phyloP scores from a whole-genome alignment of 2,888 invertebrate species.

The Hyppa rectilinea region DNA sequence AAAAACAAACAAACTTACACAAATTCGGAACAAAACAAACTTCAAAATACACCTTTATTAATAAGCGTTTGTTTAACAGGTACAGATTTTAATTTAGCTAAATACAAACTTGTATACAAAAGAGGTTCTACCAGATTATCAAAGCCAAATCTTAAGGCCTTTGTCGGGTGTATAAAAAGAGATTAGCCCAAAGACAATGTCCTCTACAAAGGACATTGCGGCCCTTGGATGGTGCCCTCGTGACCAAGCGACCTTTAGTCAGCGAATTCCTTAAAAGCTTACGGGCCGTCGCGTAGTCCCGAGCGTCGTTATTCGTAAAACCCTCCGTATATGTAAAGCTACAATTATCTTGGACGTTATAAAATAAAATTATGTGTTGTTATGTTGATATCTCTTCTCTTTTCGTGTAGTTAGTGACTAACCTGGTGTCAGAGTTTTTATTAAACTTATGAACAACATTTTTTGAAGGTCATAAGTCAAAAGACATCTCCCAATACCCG shows the following conservation, averaged over 20 bases:
- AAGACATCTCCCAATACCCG: too few species aligned
- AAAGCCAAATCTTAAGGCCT: conserved; percentile 8
- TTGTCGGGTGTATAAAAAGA: conserved; percentile 38
- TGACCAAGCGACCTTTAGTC: conserved; percentile 38
- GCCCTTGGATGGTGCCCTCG: neutral
- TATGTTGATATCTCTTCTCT: too few species aligned
- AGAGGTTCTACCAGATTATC: conserved; percentile 25
- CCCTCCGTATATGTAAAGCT: neutral
- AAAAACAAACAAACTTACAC: too few species aligned
- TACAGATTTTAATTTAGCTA: neutral
- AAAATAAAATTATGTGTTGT: conserved; percentile 12
- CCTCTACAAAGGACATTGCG: conserved; percentile 36
- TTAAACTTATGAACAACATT: too few species aligned
- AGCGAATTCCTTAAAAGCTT: conserved; percentile 43
- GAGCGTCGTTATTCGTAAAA: conserved; percentile 11
- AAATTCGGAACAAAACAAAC: too few species aligned
- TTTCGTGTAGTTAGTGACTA: too few species aligned
- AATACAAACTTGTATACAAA: neutral
- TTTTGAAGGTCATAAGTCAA: too few species aligned
- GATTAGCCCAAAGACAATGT: conserved; percentile 51
- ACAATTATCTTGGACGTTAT: neutral
- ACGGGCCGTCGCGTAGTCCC: conserved; percentile 10
- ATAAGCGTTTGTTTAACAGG: too few species aligned
- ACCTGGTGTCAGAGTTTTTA: too few species aligned
- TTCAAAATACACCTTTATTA: too few species aligned